Evolutionary conservation across 2,888 invertebrate genomes (phyloP).

Genomic region (Pterobdella sp.): DNA sequence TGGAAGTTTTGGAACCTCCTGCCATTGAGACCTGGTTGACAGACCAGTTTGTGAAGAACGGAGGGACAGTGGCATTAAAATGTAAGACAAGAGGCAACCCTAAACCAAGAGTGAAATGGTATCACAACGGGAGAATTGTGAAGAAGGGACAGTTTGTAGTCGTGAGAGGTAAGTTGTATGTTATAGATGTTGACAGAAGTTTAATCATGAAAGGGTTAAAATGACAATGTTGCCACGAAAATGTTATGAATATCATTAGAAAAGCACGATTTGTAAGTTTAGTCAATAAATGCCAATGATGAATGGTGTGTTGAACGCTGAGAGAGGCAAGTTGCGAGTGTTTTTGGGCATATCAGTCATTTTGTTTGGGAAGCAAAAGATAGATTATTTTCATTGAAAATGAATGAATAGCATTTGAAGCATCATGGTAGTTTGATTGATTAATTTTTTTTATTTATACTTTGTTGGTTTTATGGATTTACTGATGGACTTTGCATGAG

Average conservation of each 20-base stretch:
- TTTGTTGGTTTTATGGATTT: not conserved
- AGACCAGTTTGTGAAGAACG: constrained; percentile 55
- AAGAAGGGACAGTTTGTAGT: constrained; percentile 22
- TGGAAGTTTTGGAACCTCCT: constrained; percentile 48
- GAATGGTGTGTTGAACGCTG: not conserved
- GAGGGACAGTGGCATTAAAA: constrained; percentile 54
- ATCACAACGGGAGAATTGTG: constrained; percentile 63
- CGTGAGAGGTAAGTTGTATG: constrained; percentile 25
- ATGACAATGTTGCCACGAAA: too few relatives aligned
- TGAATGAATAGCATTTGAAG: too few relatives aligned
- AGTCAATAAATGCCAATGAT: too few relatives aligned
- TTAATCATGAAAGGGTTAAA: too few relatives aligned
- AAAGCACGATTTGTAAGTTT: too few relatives aligned
- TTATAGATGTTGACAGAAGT: not conserved
- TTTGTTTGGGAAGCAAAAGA: too few relatives aligned
- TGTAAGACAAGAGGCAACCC: constrained; percentile 65
- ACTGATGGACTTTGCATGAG: not conserved
- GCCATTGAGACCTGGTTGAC: constrained; percentile 49
- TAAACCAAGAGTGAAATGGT: constrained; percentile 68
- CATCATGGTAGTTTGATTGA: constrained; percentile 4
- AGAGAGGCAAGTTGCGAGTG: not conserved
- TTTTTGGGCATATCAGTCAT: not conserved
- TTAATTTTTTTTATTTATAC: not conserved
- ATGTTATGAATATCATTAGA: too few relatives aligned
- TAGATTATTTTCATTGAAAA: too few relatives aligned